Percentiles rank a stretch among this genome's conserved stretches.
Evolutionary conservation across 1,140 invertebrate genomes (phyloP).

Genomic region (Drosophila orena): DNA sequence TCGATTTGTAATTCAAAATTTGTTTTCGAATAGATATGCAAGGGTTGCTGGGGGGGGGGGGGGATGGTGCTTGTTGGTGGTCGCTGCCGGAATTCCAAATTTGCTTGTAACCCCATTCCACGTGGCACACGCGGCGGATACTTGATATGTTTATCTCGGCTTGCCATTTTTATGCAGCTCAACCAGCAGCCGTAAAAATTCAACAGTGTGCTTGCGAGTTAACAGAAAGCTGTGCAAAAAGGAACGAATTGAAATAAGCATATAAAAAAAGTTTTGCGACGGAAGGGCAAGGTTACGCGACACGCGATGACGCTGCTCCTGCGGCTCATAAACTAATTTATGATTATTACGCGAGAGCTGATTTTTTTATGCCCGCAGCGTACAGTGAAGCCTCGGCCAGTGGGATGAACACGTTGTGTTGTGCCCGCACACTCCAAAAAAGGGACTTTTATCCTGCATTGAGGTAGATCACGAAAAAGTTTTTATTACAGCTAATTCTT

Average conservation of each 20-base stretch:
- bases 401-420: slow-evolving; percentile 21
- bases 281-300: slow-evolving; percentile 78
- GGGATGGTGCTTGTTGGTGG: neutral
- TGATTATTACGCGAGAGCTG: slow-evolving; percentile 82
- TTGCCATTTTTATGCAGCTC: slow-evolving; percentile 70
- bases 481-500: slow-evolving; percentile 76
- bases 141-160: slow-evolving; percentile 38
- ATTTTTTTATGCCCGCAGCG: slow-evolving; percentile 73
- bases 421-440: slow-evolving; percentile 49
- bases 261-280: slow-evolving; percentile 5
- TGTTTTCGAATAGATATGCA: slow-evolving; percentile 81
- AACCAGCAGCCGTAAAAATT: slow-evolving; percentile 69
- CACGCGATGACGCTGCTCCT: slow-evolving; percentile 65
- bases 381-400: slow-evolving; percentile 16
- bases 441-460: slow-evolving; percentile 54
- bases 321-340: slow-evolving; percentile 83
- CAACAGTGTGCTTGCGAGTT: slow-evolving; percentile 67
- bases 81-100: slow-evolving; percentile 75
- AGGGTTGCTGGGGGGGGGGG: neutral
- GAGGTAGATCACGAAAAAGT: slow-evolving; percentile 81
- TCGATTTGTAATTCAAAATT: slow-evolving; percentile 84
- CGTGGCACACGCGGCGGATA: slow-evolving; percentile 15
- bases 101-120: slow-evolving; percentile 41
- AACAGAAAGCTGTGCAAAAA: slow-evolving; percentile 19
- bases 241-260: slow-evolving; percentile 14